phyloP scores from a whole-genome alignment of 2,888 invertebrate genomes.

The Seira ritae region DNA sequence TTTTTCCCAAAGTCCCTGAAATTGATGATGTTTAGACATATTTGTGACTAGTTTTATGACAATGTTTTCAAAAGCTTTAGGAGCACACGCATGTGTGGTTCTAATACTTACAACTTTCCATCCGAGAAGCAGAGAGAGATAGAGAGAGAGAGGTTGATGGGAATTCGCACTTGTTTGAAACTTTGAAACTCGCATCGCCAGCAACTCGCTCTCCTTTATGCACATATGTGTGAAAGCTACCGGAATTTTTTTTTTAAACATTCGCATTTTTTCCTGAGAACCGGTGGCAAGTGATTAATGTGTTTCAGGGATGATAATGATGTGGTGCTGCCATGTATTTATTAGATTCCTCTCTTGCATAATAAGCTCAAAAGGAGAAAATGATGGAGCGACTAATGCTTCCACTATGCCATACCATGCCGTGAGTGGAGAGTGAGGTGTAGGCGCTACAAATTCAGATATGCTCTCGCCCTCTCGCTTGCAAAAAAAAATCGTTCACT shows the following conservation, averaged over 20 bases:
- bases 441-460: no score
- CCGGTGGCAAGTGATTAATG: conserved; percentile 61
- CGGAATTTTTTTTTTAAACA: conserved; percentile 51
- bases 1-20: conserved; percentile 21
- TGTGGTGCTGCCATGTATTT: conserved; percentile 11
- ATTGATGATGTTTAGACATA: conserved; percentile 63
- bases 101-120: no score
- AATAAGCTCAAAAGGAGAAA: background rate
- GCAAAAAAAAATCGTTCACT: no score
- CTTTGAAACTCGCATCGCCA: no score
- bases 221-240: conserved; percentile 35
- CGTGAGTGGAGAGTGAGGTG: background rate
- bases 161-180: conserved; percentile 57
- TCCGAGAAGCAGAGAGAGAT: no score
- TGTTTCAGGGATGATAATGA: conserved; percentile 45
- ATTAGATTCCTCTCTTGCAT: conserved; percentile 3
- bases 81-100: conserved; percentile 48
- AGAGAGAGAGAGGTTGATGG: conserved; percentile 10
- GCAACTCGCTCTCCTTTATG: background rate
- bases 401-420: no score
- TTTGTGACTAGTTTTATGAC: conserved; percentile 65
- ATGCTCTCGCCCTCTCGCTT: no score
- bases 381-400: background rate
- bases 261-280: conserved; percentile 51
- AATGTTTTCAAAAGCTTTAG: conserved; percentile 53